Evolutionary conservation across 2,113 vertebrate genomes (phyloP).

Genomic region (Merops nubicus): DNA sequence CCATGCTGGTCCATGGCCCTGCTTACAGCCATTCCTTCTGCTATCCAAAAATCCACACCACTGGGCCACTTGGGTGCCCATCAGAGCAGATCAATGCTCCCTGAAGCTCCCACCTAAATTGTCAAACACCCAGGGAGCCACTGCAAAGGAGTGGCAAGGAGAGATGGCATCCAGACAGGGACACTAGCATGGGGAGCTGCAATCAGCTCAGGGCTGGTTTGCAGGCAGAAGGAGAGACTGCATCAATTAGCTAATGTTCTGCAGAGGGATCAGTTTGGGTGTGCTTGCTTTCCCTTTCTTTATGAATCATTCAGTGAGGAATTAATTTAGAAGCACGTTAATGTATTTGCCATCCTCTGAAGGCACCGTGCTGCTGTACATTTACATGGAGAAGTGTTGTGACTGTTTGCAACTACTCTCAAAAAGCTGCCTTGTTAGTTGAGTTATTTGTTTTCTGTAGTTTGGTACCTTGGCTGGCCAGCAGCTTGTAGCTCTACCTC

Average conservation of each 20-base stretch:
- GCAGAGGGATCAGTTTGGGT: background rate
- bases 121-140: background rate
- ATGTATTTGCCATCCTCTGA: background rate
- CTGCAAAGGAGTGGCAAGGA: background rate
- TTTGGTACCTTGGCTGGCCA: background rate
- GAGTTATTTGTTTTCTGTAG: background rate
- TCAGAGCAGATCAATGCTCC: accelerated
- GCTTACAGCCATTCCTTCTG: background rate
- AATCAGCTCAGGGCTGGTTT: background rate
- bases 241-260: background rate
- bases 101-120: background rate
- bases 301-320: background rate
- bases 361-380: accelerated
- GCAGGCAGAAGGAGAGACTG: background rate
- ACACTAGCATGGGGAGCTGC: background rate
- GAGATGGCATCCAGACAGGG: background rate
- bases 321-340: background rate
- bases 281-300: background rate
- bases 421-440: background rate
- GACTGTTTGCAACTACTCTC: background rate
- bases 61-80: background rate
- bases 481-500: background rate
- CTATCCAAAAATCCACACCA: accelerated
- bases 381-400: background rate
- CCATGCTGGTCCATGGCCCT: background rate